phyloP scores from a whole-genome alignment of 2,888 invertebrate species.

The Mythimna lalbum region DNA sequence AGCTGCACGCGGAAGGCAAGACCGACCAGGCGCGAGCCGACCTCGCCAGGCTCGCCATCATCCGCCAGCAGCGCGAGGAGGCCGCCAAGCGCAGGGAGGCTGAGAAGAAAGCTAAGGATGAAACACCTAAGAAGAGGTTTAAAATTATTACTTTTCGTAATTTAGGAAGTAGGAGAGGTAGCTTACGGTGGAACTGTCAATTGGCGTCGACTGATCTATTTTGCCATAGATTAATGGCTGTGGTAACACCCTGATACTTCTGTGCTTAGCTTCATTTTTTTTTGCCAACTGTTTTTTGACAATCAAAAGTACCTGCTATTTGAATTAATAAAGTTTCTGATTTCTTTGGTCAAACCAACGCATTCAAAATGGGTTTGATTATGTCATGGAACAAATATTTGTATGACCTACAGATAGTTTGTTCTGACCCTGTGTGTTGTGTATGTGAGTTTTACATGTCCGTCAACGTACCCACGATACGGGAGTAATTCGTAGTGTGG shows the following conservation, averaged over 20 bases:
- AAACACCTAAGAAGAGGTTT: conserved; percentile 85
- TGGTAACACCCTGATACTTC: not conserved
- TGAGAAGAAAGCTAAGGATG: conserved; percentile 93
- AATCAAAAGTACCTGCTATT: too few species aligned
- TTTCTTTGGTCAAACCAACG: not conserved
- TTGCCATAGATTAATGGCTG: not conserved
- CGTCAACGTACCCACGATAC: too few species aligned
- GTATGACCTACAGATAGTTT: too few species aligned
- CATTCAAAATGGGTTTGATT: too few species aligned
- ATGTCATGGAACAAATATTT: too few species aligned
- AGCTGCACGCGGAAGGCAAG: conserved; percentile 98
- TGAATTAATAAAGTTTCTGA: too few species aligned
- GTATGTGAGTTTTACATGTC: too few species aligned
- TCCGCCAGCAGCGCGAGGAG: conserved; percentile 98
- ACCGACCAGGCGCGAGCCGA: conserved; percentile 99
- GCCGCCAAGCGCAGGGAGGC: conserved; percentile 97
- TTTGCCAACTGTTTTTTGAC: too few species aligned
- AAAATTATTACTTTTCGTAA: too few species aligned
- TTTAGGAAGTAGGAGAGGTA: not conserved
- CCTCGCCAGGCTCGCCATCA: conserved; percentile 97
- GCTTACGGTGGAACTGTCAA: not conserved
- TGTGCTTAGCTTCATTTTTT: too few species aligned
- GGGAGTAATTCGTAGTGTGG: too few species aligned
- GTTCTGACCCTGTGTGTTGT: too few species aligned
- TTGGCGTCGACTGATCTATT: not conserved